Conservation (phyloP, 2,888 invertebrate genomes). For the Epinotia ramella region DNA sequence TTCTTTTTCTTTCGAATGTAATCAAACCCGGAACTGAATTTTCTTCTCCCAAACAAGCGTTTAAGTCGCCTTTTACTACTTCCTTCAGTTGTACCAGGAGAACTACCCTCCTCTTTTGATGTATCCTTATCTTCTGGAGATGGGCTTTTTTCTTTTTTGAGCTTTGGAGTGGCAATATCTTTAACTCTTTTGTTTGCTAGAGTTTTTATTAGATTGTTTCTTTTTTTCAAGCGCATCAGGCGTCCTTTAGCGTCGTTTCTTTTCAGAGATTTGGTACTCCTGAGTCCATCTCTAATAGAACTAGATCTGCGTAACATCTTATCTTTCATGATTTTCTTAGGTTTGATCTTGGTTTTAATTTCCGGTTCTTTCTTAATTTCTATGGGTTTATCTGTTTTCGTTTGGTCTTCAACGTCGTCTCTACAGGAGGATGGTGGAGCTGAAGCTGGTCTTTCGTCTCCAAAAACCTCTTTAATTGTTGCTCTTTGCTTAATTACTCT, state of each 20-base stretch:
- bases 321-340: conserved; percentile 76
- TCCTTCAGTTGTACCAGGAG: conserved; percentile 65
- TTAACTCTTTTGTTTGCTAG: conserved; percentile 76
- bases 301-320: conserved; percentile 73
- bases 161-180: conserved; percentile 66
- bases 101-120: conserved; percentile 69
- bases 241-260: conserved; percentile 78
- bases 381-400: conserved; percentile 61
- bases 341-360: conserved; percentile 71
- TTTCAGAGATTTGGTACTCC: conserved; percentile 79
- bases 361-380: conserved; percentile 70
- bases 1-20: conserved; percentile 96
- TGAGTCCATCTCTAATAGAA: conserved; percentile 79
- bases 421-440: conserved; percentile 90
- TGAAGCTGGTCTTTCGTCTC: conserved; percentile 91
- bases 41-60: conserved; percentile 88
- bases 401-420: conserved; percentile 70
- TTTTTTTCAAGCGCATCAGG: conserved; percentile 77
- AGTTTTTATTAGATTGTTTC: conserved; percentile 78
- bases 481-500: conserved; percentile 89
- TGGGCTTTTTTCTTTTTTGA: conserved; percentile 67
- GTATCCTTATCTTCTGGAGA: conserved; percentile 76
- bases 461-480: conserved; percentile 93
- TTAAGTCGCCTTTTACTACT: conserved; percentile 85
- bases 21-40: conserved; percentile 94